Percentiles rank a stretch among this genome's conserved stretches.
phyloP scores from a whole-genome alignment of 2,113 vertebrate genomes.

The Boulengeromyrus knoepffleri region DNA sequence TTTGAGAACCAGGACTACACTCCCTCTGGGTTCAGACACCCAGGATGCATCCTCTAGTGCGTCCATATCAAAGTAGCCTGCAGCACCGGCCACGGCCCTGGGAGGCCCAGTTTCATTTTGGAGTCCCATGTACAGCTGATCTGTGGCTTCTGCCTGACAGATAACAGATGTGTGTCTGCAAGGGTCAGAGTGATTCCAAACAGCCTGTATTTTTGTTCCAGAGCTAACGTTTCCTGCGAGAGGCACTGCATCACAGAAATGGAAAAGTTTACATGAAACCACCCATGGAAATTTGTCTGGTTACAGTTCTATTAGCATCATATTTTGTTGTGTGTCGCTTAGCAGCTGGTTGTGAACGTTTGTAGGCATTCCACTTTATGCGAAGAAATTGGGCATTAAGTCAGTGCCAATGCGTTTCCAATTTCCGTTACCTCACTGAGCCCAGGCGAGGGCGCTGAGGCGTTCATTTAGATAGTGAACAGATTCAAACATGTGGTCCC shows the following conservation, averaged over 20 bases:
- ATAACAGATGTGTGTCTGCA: conserved; percentile 14
- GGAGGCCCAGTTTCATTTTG: background rate
- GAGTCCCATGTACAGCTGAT: background rate
- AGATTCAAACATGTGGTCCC: conserved; percentile 11
- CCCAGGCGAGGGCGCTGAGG: background rate
- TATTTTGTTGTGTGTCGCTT: conserved; percentile 45
- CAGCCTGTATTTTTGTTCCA: conserved; percentile 9
- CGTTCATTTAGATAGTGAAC: background rate
- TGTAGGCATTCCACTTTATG: conserved; percentile 21
- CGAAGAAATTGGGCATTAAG: background rate
- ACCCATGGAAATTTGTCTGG: conserved; percentile 34
- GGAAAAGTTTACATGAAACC: conserved; percentile 49
- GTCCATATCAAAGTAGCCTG: background rate
- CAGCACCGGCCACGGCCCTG: background rate
- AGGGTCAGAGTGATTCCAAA: conserved; percentile 22
- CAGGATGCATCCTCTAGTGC: background rate
- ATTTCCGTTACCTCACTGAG: conserved; percentile 6
- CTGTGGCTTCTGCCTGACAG: background rate
- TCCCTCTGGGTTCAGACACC: background rate
- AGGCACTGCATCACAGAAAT: conserved; percentile 35
- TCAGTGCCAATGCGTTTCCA: background rate
- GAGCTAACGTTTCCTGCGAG: conserved; percentile 10
- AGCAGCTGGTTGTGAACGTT: conserved; percentile 43
- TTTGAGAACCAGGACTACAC: background rate
- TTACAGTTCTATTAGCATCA: conserved; percentile 37